These are phyloP conservation scores for Leptosomus discolor DNA, from an alignment of 2,113 vertebrate genomes.

Conservation along the genomic window DNA sequence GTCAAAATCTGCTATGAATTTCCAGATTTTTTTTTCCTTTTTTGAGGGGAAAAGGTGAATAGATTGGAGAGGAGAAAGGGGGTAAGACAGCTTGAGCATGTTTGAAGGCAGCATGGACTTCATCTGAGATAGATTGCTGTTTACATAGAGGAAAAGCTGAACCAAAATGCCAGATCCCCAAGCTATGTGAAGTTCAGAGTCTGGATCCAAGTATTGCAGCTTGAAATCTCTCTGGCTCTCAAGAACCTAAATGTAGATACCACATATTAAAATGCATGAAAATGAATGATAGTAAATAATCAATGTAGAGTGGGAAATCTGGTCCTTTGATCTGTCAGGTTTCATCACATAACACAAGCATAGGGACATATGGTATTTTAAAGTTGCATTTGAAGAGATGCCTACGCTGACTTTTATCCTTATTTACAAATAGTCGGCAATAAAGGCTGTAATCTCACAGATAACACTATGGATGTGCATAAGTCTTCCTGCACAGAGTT, in stretches of 20 bases:
- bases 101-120: conserved; percentile 34
- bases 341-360: conserved; percentile 65
- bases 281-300: conserved; percentile 72
- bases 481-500: conserved; percentile 15
- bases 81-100: not conserved
- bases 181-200: conserved; percentile 62
- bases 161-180: conserved; percentile 50
- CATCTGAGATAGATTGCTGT: conserved; percentile 37
- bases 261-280: conserved; percentile 69
- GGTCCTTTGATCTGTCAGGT: conserved; percentile 69
- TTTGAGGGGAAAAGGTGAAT: conserved; percentile 17
- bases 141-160: conserved; percentile 39
- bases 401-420: conserved; percentile 61
- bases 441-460: conserved; percentile 55
- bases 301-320: conserved; percentile 70
- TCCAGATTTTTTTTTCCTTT: not conserved
- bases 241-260: conserved; percentile 62
- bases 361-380: conserved; percentile 69
- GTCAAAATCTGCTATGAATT: conserved; percentile 35
- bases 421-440: conserved; percentile 68
- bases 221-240: conserved; percentile 60
- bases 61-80: not conserved
- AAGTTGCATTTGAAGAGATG: conserved; percentile 65
- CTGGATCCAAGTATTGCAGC: conserved; percentile 63
- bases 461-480: conserved; percentile 17